phyloP scores from a whole-genome alignment of 2,888 invertebrate species.

The Andrena praecox region DNA sequence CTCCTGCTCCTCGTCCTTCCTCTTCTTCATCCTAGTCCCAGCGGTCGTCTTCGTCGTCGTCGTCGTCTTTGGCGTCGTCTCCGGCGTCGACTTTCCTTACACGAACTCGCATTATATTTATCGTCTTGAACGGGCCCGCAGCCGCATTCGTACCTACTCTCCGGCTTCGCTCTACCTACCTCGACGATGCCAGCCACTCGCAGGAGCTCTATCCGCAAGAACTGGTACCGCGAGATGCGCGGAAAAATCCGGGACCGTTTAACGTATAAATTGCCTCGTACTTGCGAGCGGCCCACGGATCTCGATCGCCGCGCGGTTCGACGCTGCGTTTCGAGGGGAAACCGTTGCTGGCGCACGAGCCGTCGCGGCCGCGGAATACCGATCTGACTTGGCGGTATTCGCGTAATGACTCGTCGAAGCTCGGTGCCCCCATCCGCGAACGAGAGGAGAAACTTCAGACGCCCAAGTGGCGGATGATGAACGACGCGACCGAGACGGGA shows the following conservation, averaged over 20 bases:
- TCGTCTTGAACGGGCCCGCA: conserved; percentile 28
- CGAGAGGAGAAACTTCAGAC: conserved; percentile 54
- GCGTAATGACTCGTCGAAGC: conserved; percentile 62
- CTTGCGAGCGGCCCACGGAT: neutral
- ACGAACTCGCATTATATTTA: conserved; percentile 55
- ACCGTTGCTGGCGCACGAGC: neutral
- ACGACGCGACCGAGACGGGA: conserved; percentile 61
- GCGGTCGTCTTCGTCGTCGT: conserved; percentile 10
- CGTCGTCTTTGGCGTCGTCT: conserved; percentile 12
- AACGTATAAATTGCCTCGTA: conserved; percentile 51
- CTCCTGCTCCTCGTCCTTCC: conserved; percentile 30
- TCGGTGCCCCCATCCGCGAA: conserved; percentile 45
- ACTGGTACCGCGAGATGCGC: conserved; percentile 36
- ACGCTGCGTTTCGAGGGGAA: neutral
- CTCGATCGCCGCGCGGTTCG: too few species aligned
- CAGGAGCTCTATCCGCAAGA: conserved; percentile 42
- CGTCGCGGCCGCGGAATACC: neutral
- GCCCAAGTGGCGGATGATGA: conserved; percentile 64
- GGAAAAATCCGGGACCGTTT: conserved; percentile 59
- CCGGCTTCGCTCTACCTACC: conserved; percentile 30
- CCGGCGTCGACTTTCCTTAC: conserved; percentile 49
- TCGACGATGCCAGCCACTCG: conserved; percentile 18
- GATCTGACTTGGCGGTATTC: conserved; percentile 49
- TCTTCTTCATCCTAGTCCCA: conserved; percentile 21
- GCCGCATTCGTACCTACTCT: conserved; percentile 16